Conservation (phyloP, 2,888 invertebrate genomes). For the Litoditis marina region DNA sequence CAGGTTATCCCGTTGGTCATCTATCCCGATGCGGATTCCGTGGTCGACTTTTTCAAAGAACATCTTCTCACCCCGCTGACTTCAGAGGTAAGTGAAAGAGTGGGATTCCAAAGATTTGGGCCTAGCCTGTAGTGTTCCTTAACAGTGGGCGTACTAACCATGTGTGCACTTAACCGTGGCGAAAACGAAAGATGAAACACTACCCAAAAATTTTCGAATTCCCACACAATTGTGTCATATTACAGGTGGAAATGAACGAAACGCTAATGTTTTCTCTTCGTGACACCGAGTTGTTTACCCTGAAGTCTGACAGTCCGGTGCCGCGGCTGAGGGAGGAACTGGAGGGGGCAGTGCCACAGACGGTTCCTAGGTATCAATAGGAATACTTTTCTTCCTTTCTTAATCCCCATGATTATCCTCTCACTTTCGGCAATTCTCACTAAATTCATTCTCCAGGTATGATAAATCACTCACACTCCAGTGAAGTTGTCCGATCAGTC, state of each 20-base stretch:
- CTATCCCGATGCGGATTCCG: slow-evolving; percentile 71
- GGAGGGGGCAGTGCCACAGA: slow-evolving; percentile 54
- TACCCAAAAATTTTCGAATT: too few species aligned
- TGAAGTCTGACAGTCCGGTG: slow-evolving; percentile 61
- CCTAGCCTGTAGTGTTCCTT: too few species aligned
- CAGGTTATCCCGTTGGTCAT: slow-evolving; percentile 71
- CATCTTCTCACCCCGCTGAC: slow-evolving; percentile 34
- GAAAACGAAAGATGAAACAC: too few species aligned
- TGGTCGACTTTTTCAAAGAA: slow-evolving; percentile 63
- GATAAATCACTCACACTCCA: too few species aligned
- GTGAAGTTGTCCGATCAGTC: too few species aligned
- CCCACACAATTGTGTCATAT: too few species aligned
- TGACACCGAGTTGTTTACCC: slow-evolving; percentile 59
- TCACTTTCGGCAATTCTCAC: too few species aligned
- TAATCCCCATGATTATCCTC: not conserved
- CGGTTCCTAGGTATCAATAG: slow-evolving; percentile 27
- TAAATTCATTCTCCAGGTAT: too few species aligned
- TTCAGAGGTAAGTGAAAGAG: slow-evolving; percentile 21
- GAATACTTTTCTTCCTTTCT: too few species aligned
- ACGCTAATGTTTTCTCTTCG: slow-evolving; percentile 64
- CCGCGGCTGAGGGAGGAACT: slow-evolving; percentile 63
- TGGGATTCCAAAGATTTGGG: not conserved
- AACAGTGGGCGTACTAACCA: too few species aligned
- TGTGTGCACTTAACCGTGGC: too few species aligned
- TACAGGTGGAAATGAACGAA: slow-evolving; percentile 64